A percentile compares a stretch with the other conserved stretches of the same genome.
Conservation (phyloP, 2,113 vertebrate species). For the Amphiprion ocellaris region DNA sequence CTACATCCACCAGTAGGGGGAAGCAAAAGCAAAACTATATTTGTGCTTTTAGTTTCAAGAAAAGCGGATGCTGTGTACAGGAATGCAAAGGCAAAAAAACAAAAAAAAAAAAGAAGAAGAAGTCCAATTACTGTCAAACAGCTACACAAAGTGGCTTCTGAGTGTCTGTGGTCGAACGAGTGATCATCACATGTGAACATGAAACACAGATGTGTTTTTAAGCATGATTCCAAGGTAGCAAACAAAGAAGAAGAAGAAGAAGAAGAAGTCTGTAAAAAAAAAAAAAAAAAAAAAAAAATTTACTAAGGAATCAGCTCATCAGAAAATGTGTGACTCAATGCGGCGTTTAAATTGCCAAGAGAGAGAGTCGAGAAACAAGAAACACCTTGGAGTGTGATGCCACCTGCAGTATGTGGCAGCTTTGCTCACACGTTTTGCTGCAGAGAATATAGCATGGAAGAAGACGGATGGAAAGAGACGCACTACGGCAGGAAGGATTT, state of each 20-base stretch:
- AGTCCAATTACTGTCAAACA: background rate
- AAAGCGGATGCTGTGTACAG: constrained; percentile 12
- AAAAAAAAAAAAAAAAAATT: background rate
- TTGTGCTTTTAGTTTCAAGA: background rate
- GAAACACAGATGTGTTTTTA: background rate
- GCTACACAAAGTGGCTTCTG: background rate
- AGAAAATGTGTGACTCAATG: constrained; percentile 46
- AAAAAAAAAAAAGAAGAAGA: background rate
- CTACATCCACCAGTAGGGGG: constrained; percentile 35
- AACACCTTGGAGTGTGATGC: constrained; percentile 54
- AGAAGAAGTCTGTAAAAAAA: background rate
- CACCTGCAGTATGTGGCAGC: constrained; percentile 47
- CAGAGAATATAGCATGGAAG: constrained; percentile 1
- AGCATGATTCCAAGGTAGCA: background rate
- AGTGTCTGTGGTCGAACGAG: background rate
- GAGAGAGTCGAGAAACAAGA: background rate
- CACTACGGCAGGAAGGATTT: background rate
- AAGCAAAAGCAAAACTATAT: constrained; percentile 23
- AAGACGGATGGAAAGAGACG: too few species aligned
- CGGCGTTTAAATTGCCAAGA: constrained; percentile 17
- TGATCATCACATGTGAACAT: background rate
- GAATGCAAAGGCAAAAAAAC: background rate
- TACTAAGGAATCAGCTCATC: constrained; percentile 11
- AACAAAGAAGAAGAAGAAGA: background rate
- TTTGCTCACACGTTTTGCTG: constrained; percentile 26